A percentile compares a stretch with the other conserved stretches of the same genome.
phyloP scores from a whole-genome alignment of 1,140 invertebrate genomes.

The Cephus cinctus region DNA sequence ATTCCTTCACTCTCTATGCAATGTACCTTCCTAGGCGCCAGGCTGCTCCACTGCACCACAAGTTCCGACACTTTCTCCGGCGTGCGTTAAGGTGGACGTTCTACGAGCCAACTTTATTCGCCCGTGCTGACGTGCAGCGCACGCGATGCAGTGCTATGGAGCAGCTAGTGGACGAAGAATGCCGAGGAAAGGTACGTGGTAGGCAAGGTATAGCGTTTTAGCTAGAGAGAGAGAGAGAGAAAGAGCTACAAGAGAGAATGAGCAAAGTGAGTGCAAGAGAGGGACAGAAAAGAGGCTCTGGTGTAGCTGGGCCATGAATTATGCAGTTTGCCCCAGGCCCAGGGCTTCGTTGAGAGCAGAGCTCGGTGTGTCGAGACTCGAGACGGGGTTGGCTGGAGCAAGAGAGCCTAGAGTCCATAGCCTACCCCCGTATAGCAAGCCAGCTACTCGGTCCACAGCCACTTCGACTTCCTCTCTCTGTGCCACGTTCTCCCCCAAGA shows the following conservation, averaged over 20 bases:
- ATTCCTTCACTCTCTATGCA: no score
- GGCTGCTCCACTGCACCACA: no score
- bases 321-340: slow-evolving; percentile 49
- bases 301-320: slow-evolving; percentile 49
- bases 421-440: no score
- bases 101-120: slow-evolving; percentile 32
- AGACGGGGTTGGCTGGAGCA: no score
- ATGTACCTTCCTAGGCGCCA: no score
- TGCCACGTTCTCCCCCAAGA: slow-evolving; percentile 18
- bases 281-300: slow-evolving; percentile 24
- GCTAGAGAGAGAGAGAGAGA: slow-evolving; percentile 22
- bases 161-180: no score
- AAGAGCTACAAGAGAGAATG: slow-evolving; percentile 13
- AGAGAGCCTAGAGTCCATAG: slow-evolving; percentile 10
- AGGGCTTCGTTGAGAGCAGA: slow-evolving; percentile 11
- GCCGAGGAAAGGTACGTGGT: no score
- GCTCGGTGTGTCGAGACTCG: no score
- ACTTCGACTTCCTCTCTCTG: slow-evolving; percentile 24
- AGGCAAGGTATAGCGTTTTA: no score
- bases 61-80: no score
- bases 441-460: slow-evolving; percentile 25
- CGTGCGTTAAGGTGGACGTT: no score
- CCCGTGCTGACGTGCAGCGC: slow-evolving; percentile 30
- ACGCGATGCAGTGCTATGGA: slow-evolving; percentile 33
- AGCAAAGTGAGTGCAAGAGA: slow-evolving; percentile 14